Base-by-base conservation (phyloP, 2,888 invertebrate species). In the Trichogramma evanescens region DNA sequence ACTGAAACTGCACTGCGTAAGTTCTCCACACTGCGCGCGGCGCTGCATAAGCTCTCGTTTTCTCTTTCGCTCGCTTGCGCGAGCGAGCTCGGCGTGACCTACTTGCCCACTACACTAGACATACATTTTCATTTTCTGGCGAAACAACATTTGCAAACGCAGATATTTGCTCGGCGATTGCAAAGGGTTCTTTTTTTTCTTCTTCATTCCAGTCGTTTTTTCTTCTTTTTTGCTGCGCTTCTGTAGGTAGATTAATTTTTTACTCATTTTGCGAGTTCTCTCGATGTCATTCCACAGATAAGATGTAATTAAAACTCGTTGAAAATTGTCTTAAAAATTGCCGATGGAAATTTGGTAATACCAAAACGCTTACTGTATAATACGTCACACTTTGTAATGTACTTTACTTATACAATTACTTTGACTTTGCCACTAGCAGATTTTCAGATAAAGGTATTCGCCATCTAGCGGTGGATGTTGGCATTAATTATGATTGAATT, bases 61-160 rank as follows among this genome's bases (percentile, higher is more conserved):
- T 13, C 42, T 43, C n/a, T 26, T 39, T 39, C 45, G 4, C 58
- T 71, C 70, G 71, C 72, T 77, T 76, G 75, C 75, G 73, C 76
- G 26, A 26, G 26, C 26, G 26, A 26, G 26, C 26, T 26, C 73
- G 71, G 72, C 71, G 73, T 76, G 77, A 77, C 77, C 77, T 74
- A 77, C 76, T 77, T 77, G 76, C 77, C 77, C 74, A 77, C 73
- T 77, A 76, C 77, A 77, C 78, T 78, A 78, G 78, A 78, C 78
- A 77, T 70, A 78, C 75, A 75, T 78, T 76, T 74, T 76, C 75
- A 75, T 26, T 26, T 26, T 75, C 74, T 76, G 69, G 63, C 66
- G 66, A 66, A 66, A 66, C 58, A 65, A 49, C 46, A 51, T 45
- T 51, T 58, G 41, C 44, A 52, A 62, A 63, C 64, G 48, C 6